These are phyloP conservation scores for Gavialis gangeticus DNA, from an alignment of 2,113 vertebrate species.

Conservation along the genomic window DNA sequence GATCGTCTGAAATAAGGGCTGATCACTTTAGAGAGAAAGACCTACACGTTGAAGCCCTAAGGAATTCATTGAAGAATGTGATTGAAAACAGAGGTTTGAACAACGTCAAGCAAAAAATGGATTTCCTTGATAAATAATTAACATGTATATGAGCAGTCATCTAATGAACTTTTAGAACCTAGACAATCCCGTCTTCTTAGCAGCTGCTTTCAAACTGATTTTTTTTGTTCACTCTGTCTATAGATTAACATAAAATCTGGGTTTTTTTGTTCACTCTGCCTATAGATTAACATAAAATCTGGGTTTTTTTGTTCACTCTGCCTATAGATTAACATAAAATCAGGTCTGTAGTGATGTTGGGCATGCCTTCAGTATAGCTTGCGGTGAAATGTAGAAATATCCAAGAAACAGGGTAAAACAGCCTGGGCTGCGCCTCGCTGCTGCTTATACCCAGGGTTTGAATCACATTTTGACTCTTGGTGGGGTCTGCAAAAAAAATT, in stretches of 20 bases:
- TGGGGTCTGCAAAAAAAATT: too few species aligned
- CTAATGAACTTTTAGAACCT: background rate
- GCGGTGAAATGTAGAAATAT: too few species aligned
- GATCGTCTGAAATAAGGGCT: conserved; percentile 63
- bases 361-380: too few species aligned
- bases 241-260: background rate
- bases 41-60: conserved; percentile 56
- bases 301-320: background rate
- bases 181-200: background rate
- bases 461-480: too few species aligned
- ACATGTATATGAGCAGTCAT: background rate
- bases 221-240: background rate
- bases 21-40: conserved; percentile 56
- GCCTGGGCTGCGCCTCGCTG: too few species aligned
- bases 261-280: background rate
- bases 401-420: too few species aligned
- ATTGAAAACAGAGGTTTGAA: conserved; percentile 64
- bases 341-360: too few species aligned
- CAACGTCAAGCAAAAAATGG: conserved; percentile 58
- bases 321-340: background rate
- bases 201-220: background rate
- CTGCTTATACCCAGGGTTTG: too few species aligned
- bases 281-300: background rate
- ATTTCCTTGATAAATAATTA: conserved; percentile 55
- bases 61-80: conserved; percentile 69